These are phyloP conservation scores for Xyliphius kryptos DNA, from an alignment of 2,113 vertebrate genomes.

Conservation along the genomic window DNA sequence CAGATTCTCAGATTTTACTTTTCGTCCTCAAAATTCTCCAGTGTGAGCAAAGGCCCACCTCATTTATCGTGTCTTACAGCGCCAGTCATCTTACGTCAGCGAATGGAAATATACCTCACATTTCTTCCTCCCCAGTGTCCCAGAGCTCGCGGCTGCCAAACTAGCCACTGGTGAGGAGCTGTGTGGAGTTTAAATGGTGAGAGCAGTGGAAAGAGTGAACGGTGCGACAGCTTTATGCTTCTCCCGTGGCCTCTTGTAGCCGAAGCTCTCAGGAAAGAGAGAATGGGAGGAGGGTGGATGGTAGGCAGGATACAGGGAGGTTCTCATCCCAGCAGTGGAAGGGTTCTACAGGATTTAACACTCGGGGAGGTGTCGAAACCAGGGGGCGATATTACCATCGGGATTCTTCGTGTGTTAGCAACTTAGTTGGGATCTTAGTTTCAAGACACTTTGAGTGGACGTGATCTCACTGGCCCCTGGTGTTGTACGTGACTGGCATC, in stretches of 20 bases:
- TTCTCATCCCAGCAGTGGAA: too few relatives aligned
- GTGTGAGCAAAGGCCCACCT: slow-evolving; percentile 17
- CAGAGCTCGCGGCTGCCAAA: slow-evolving; percentile 61
- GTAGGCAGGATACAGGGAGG: too few relatives aligned
- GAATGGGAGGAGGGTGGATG: slow-evolving; percentile 60
- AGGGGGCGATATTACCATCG: too few relatives aligned
- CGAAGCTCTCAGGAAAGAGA: slow-evolving; percentile 60
- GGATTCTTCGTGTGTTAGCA: too few relatives aligned
- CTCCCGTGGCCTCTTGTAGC: slow-evolving; percentile 54
- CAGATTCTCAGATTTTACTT: too few relatives aligned
- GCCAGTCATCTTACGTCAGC: slow-evolving; percentile 47
- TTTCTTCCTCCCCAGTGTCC: slow-evolving; percentile 59
- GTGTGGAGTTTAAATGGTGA: slow-evolving; percentile 58
- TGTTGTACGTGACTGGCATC: too few relatives aligned
- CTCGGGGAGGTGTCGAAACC: too few relatives aligned
- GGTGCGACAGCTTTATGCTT: slow-evolving; percentile 68
- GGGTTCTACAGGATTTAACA: too few relatives aligned
- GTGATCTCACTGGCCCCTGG: too few relatives aligned
- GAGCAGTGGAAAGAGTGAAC: slow-evolving; percentile 70
- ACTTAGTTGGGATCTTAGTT: too few relatives aligned
- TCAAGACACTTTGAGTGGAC: too few relatives aligned
- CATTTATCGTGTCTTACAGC: slow-evolving; percentile 9
- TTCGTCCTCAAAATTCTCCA: slow-evolving; percentile 1
- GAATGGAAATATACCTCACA: slow-evolving; percentile 66
- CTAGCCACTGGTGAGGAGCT: slow-evolving; percentile 57